A percentile compares a stretch with the other conserved stretches of the same genome.
Evolutionary conservation across 2,888 invertebrate species (phyloP).

Genomic region (Masnerella sp.): DNA sequence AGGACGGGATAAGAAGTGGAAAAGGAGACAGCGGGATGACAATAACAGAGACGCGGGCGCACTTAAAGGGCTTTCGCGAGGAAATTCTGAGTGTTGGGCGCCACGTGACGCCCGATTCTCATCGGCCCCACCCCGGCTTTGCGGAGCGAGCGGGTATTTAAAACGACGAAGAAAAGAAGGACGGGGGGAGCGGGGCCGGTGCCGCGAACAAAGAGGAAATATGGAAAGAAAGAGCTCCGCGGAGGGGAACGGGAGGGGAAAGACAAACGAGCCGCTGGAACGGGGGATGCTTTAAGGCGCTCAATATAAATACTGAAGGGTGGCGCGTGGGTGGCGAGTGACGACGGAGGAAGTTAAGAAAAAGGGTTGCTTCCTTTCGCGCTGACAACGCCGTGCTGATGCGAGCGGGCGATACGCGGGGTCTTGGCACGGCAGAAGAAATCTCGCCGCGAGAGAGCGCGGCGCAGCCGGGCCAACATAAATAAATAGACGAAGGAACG

Average conservation of each 20-base stretch:
- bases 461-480: slow-evolving; percentile 49
- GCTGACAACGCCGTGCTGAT: slow-evolving; percentile 67
- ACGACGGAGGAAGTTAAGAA: slow-evolving; percentile 72
- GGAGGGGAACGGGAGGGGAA: slow-evolving; percentile 54
- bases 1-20: neutral
- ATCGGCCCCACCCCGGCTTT: slow-evolving; percentile 64
- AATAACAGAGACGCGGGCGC: slow-evolving; percentile 54
- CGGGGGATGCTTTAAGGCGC: slow-evolving; percentile 77
- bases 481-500: slow-evolving; percentile 57
- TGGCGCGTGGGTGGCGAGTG: slow-evolving; percentile 61
- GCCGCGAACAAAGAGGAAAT: slow-evolving; percentile 53
- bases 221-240: slow-evolving; percentile 60
- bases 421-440: slow-evolving; percentile 60
- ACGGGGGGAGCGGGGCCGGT: slow-evolving; percentile 33
- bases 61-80: slow-evolving; percentile 41
- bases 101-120: slow-evolving; percentile 61
- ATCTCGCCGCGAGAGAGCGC: slow-evolving; percentile 33
- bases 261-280: slow-evolving; percentile 65
- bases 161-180: slow-evolving; percentile 69
- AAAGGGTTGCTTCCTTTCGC: slow-evolving; percentile 77
- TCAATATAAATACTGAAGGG: slow-evolving; percentile 75
- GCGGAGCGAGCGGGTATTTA: slow-evolving; percentile 74
- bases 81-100: slow-evolving; percentile 49
- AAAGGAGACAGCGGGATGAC: slow-evolving; percentile 45
- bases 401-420: slow-evolving; percentile 53